These are phyloP conservation scores for Epiperipatus broadwayi DNA, from an alignment of 2,888 invertebrate species.

Conservation along the genomic window DNA sequence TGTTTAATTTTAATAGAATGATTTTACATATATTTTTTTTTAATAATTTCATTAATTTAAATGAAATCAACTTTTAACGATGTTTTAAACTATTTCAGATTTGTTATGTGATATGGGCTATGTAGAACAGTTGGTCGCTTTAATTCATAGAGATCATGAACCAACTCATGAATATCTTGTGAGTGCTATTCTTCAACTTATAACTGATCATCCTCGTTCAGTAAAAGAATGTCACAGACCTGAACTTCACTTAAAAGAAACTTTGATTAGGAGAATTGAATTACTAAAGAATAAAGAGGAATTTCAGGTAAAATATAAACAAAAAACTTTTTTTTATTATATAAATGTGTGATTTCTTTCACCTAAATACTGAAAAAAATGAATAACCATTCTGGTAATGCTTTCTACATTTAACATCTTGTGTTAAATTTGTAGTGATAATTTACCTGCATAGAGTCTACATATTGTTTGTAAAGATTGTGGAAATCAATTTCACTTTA, in stretches of 20 bases:
- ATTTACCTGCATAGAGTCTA: no score
- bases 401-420: no score
- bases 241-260: conserved; percentile 28
- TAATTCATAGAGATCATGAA: conserved; percentile 25
- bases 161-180: conserved; percentile 35
- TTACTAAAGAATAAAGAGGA: conserved; percentile 31
- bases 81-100: conserved; percentile 25
- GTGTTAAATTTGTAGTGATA: no score
- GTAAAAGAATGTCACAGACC: conserved; percentile 30
- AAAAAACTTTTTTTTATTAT: conserved; percentile 1
- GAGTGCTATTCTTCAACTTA: conserved; percentile 31
- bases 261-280: conserved; percentile 28
- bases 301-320: conserved; percentile 21
- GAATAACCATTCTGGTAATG: no score
- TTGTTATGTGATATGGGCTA: conserved; percentile 28
- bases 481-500: no score
- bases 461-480: no score
- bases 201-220: conserved; percentile 30
- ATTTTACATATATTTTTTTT: no score
- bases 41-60: neutral
- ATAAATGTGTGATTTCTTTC: no score
- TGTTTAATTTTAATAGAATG: no score
- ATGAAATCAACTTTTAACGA: conserved; percentile 4
- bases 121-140: conserved; percentile 27
- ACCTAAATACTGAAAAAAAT: no score